phyloP scores from a whole-genome alignment of 2,888 invertebrate species.

The Pollenia amentaria region DNA sequence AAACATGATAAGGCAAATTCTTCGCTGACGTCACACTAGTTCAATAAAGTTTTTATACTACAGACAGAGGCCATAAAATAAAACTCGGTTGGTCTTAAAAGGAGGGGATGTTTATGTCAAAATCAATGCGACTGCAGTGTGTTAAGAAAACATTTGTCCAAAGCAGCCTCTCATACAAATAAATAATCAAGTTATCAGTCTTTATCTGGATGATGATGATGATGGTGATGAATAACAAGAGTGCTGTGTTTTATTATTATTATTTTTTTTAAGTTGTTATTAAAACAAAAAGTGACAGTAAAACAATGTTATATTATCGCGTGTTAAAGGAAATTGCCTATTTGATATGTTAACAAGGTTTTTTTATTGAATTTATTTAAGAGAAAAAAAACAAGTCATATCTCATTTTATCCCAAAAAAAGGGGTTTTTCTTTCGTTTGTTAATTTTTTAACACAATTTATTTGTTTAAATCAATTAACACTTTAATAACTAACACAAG shows the following conservation, averaged over 20 bases:
- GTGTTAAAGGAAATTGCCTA: constrained; percentile 39
- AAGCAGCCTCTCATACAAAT: constrained; percentile 30
- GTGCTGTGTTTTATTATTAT: constrained; percentile 36
- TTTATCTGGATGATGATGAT: constrained; percentile 57
- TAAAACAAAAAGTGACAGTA: background rate
- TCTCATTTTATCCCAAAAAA: background rate
- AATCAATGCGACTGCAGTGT: constrained; percentile 48
- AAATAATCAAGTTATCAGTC: constrained; percentile 56
- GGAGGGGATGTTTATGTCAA: constrained; percentile 46
- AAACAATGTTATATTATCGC: background rate
- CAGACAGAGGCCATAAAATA: background rate
- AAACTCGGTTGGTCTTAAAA: background rate
- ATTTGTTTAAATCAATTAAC: constrained; percentile 49
- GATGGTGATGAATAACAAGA: constrained; percentile 27
- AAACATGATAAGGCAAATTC: constrained; percentile 38
- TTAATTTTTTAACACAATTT: constrained; percentile 32
- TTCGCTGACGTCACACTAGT: constrained; percentile 43
- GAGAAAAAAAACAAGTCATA: background rate
- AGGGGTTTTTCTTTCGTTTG: constrained; percentile 27
- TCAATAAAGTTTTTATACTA: background rate
- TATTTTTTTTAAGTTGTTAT: constrained; percentile 8
- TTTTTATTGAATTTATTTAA: background rate
- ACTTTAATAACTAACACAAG: background rate
- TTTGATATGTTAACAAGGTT: constrained; percentile 27
- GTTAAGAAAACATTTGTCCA: constrained; percentile 55